Evolutionary conservation across 2,888 invertebrate species (phyloP).

Genomic region (Thereva nobilitata): DNA sequence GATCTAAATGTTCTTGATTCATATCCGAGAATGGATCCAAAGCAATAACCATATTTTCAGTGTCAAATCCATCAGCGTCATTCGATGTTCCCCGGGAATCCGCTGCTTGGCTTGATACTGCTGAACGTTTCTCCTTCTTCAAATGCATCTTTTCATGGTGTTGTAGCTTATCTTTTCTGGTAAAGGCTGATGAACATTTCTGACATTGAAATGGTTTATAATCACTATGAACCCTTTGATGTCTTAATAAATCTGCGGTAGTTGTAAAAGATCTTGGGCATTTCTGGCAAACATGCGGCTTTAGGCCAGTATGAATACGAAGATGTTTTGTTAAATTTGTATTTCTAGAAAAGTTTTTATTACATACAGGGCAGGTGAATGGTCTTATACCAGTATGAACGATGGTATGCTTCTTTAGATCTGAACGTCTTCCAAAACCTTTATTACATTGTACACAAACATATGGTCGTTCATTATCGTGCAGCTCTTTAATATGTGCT

Average conservation of each 20-base stretch:
- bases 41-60: constrained; percentile 46
- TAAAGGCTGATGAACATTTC: constrained; percentile 70
- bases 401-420: constrained; percentile 73
- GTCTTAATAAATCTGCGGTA: constrained; percentile 68
- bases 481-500: constrained; percentile 68
- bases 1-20: constrained; percentile 32
- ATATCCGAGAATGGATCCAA: constrained; percentile 48
- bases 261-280: constrained; percentile 76
- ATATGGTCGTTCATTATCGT: constrained; percentile 72
- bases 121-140: constrained; percentile 42
- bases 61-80: constrained; percentile 12
- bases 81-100: neutral
- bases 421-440: constrained; percentile 71
- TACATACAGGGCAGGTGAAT: constrained; percentile 72
- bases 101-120: constrained; percentile 21
- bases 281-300: constrained; percentile 72
- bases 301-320: constrained; percentile 71
- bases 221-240: constrained; percentile 70
- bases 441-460: constrained; percentile 72
- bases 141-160: constrained; percentile 68
- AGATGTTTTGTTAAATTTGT: constrained; percentile 78
- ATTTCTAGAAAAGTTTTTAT: constrained; percentile 75
- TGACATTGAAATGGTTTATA: constrained; percentile 68
- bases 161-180: constrained; percentile 69
- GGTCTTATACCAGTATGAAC: constrained; percentile 78